phyloP scores from a whole-genome alignment of 1,140 invertebrate genomes.

The Muscidifurax raptorellus region DNA sequence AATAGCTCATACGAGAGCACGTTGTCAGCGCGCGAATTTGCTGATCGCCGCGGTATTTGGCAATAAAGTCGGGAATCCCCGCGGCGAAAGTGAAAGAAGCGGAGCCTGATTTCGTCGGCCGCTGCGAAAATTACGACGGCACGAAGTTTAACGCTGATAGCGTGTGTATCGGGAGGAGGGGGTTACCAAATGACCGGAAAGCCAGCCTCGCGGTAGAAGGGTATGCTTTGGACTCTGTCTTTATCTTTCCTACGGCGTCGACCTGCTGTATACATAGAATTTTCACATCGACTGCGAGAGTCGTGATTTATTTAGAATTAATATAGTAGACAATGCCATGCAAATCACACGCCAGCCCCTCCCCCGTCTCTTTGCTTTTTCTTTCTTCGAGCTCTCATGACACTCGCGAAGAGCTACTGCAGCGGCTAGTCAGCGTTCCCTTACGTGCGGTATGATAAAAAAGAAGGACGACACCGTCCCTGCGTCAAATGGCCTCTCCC shows the following conservation, averaged over 20 bases:
- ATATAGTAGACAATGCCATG: no score
- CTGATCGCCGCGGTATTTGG: constrained; percentile 75
- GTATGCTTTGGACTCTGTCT: constrained; percentile 4
- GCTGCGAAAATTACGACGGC: constrained; percentile 74
- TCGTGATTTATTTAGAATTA: no score
- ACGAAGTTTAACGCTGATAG: constrained; percentile 65
- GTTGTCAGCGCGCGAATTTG: constrained; percentile 62
- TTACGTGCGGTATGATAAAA: background rate
- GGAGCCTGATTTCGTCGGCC: constrained; percentile 71
- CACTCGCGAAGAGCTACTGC: no score
- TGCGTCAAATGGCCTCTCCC: constrained; percentile 45
- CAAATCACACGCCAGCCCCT: no score
- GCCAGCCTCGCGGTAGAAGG: background rate
- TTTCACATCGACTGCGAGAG: no score
- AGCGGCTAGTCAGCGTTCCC: background rate
- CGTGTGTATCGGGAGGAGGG: constrained; percentile 55
- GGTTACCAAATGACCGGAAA: constrained; percentile 57
- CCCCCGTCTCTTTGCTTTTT: no score
- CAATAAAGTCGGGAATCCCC: constrained; percentile 74
- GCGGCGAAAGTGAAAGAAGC: constrained; percentile 69
- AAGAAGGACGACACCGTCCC: constrained; percentile 22
- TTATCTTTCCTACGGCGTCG: background rate
- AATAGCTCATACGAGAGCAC: background rate
- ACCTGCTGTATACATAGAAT: no score
- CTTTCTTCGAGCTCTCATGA: no score